Conservation (phyloP, 2,797 vertebrate species). For the Ctenochaetus hawaiiensis region DNA sequence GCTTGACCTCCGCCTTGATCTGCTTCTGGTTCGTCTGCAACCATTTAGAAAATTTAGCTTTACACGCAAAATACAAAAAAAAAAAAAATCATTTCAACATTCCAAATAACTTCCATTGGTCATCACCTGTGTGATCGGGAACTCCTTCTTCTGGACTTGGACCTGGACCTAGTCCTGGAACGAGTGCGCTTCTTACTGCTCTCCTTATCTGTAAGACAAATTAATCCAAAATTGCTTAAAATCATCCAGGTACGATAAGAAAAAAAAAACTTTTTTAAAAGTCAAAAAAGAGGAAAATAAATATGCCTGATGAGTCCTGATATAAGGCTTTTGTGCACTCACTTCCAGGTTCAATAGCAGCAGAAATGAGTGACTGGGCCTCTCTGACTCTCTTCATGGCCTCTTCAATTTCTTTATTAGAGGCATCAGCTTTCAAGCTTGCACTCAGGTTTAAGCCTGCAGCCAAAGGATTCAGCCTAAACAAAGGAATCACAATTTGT, state of each 20-base stretch:
- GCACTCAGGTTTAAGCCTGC: constrained; percentile 92
- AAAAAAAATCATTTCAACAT: background rate
- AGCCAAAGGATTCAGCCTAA: constrained; percentile 94
- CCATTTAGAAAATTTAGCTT: background rate
- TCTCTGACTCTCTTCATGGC: constrained; percentile 98
- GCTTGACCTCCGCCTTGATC: constrained; percentile 90
- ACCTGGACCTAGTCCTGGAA: constrained; percentile 79
- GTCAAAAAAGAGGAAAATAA: background rate
- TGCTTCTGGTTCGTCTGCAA: constrained; percentile 90
- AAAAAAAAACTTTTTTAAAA: background rate
- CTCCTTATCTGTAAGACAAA: constrained; percentile 88
- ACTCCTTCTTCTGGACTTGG: constrained; percentile 90
- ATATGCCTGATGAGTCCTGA: background rate
- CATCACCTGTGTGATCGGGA: constrained; percentile 92
- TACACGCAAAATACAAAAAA: background rate
- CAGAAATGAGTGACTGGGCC: constrained; percentile 97
- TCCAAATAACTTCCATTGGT: background rate
- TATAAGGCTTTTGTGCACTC: constrained; percentile 49
- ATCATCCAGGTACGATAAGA: background rate
- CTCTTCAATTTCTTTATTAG: constrained; percentile 98
- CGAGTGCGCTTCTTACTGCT: constrained; percentile 91
- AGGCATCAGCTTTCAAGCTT: constrained; percentile 92
- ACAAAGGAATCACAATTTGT: constrained; percentile 33
- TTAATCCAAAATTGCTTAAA: background rate
- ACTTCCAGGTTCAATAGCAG: constrained; percentile 96